Evolutionary conservation across 2,113 vertebrate genomes (phyloP).

Genomic region (Eurypyga helias): DNA sequence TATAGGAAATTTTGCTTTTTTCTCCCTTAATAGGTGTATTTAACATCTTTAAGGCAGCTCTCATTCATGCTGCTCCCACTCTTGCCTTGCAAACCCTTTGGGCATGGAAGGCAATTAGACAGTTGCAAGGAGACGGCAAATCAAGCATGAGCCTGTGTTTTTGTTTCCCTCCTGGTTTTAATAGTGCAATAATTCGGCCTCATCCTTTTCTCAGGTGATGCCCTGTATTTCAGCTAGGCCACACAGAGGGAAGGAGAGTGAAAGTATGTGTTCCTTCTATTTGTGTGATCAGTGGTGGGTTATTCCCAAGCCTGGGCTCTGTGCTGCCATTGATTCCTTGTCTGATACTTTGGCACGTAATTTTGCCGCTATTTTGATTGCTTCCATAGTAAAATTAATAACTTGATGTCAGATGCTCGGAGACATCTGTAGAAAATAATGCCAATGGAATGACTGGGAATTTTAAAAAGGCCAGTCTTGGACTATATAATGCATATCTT

Average conservation of each 20-base stretch:
- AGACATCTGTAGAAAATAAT: neutral
- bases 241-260: neutral
- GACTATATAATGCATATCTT: neutral
- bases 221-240: neutral
- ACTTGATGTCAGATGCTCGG: neutral
- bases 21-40: constrained; percentile 20
- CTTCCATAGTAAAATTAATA: neutral
- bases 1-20: constrained; percentile 35
- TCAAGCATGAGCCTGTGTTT: constrained; percentile 10
- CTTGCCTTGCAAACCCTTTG: constrained; percentile 51
- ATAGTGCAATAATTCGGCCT: constrained; percentile 14
- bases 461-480: neutral
- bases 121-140: constrained; percentile 12
- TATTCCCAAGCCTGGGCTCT: neutral
- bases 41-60: constrained; percentile 50
- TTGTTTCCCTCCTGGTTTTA: constrained; percentile 35
- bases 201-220: neutral
- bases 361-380: neutral
- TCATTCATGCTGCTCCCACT: constrained; percentile 36
- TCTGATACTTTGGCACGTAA: neutral
- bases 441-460: neutral
- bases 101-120: constrained; percentile 64
- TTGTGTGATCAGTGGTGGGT: neutral
- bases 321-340: neutral
- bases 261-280: neutral